Base-by-base conservation (phyloP, 1,140 invertebrate species). In the Procambarus clarkii region DNA sequence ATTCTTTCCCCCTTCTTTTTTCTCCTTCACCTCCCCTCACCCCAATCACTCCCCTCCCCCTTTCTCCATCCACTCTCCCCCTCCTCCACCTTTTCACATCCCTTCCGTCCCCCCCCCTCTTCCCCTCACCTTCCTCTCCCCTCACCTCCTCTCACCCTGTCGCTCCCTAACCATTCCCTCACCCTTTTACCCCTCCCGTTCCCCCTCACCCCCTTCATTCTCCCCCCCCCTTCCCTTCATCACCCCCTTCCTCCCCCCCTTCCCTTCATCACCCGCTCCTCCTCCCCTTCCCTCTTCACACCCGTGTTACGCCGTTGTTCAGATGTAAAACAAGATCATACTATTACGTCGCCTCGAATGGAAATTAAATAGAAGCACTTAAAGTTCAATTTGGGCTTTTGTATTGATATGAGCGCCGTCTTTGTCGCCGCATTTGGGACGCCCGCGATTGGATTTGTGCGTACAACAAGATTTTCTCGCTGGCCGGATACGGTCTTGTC, bases 281-380 rank as follows among this genome's bases (percentile, higher is more conserved):
- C 34, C 82, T 18, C 18, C 46, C 34, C 82, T 3, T 1, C 54
- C 69, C 45, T 44, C 45, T 13, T 64, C 50, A 60, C 58, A 9
- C 46, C 69, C n/a, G n/a, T 64, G 46, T 76, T 48, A 21, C 45
- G 34, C 21, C 83, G 83, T 48, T 54, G 83, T 64, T 86, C 83
- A 76, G 69, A 46, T 54, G 83, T 74, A 69, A 86, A 86, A 76
- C 44, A 15, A 48, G 69, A 86, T 86, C 45, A 86, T 76, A 18
- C 69, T 86, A 86, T 86, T 86, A 86, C 46, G 44, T 76, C 50
- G 83, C 83, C 34, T 64, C 54, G 21, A 64, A 86, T 86, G 83
- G 69, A 54, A 86, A 86, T 86, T 86, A 86, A 76, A 86, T 76
- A 74, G 83, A 76, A 76, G 50, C 83, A 86, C 83, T 86, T 86